Conservation (phyloP, 92 coral and sea anemone genomes). For the Desmophyllum pertusum region DNA sequence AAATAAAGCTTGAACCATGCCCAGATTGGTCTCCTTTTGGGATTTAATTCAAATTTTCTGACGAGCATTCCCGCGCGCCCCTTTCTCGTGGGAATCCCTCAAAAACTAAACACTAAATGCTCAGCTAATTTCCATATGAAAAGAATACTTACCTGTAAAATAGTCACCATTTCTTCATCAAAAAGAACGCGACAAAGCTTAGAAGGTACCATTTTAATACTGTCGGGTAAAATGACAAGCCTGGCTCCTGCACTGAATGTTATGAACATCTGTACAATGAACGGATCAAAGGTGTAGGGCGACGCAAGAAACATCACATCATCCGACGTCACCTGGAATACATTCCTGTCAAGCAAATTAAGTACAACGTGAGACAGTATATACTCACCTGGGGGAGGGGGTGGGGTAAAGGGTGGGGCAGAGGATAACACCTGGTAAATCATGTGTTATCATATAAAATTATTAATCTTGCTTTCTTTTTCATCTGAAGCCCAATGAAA, state of each 20-base stretch:
- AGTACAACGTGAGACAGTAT: not conserved
- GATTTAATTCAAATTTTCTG: too few relatives aligned
- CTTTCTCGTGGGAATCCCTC: too few relatives aligned
- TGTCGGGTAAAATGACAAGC: constrained; percentile 75
- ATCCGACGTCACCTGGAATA: constrained; percentile 66
- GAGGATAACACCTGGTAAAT: too few relatives aligned
- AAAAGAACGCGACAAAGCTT: constrained; percentile 69
- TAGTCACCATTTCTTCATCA: constrained; percentile 75
- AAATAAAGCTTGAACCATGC: too few relatives aligned
- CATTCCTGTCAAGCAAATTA: constrained; percentile 9
- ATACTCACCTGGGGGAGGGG: too few relatives aligned
- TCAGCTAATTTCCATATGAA: not conserved
- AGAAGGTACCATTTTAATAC: constrained; percentile 65
- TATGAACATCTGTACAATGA: constrained; percentile 85
- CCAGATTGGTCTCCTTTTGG: too few relatives aligned
- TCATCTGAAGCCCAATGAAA: too few relatives aligned
- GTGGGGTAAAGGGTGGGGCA: too few relatives aligned
- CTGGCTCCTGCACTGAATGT: constrained; percentile 79
- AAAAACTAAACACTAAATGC: not conserved
- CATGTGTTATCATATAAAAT: too few relatives aligned
- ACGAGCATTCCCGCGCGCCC: too few relatives aligned
- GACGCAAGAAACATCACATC: constrained; percentile 84
- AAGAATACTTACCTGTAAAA: constrained; percentile 75
- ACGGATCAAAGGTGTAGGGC: constrained; percentile 98
- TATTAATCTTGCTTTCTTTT: too few relatives aligned